These are phyloP conservation scores for Dioctria linearis DNA, from an alignment of 2,888 invertebrate species.

Conservation along the genomic window DNA sequence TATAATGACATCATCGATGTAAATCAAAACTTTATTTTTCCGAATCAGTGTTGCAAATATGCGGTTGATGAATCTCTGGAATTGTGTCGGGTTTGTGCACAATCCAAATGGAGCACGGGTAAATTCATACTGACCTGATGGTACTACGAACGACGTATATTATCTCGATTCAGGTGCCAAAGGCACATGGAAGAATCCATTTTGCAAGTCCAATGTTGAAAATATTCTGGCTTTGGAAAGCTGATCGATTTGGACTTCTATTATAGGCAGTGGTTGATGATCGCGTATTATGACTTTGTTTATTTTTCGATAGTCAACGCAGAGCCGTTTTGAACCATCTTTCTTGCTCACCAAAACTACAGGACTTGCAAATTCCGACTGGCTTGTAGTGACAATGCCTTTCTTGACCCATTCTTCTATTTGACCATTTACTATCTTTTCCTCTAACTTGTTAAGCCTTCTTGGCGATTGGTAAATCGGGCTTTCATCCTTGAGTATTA, in stretches of 20 bases:
- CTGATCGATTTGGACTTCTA: neutral
- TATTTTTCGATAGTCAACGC: neutral
- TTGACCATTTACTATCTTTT: neutral
- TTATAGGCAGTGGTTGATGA: neutral
- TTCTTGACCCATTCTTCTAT: neutral
- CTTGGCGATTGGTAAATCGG: neutral
- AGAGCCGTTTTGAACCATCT: neutral
- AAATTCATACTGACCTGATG: neutral
- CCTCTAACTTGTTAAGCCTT: neutral
- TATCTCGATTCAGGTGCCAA: neutral
- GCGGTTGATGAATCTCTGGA: neutral
- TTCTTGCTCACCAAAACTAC: neutral
- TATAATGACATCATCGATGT: neutral
- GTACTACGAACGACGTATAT: neutral
- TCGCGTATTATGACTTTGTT: neutral
- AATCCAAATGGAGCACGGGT: neutral
- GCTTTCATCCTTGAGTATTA: neutral
- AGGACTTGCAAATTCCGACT: neutral
- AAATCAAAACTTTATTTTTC: neutral
- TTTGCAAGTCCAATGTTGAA: neutral
- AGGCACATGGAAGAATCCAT: neutral
- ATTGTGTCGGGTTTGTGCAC: neutral
- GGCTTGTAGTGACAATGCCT: neutral
- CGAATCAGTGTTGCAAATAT: neutral
- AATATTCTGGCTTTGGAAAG: neutral